Percentiles rank a stretch among this genome's conserved stretches.
These are phyloP conservation scores for Rhyacichthys aspro DNA, from an alignment of 2,797 vertebrate genomes.

Conservation along the genomic window DNA sequence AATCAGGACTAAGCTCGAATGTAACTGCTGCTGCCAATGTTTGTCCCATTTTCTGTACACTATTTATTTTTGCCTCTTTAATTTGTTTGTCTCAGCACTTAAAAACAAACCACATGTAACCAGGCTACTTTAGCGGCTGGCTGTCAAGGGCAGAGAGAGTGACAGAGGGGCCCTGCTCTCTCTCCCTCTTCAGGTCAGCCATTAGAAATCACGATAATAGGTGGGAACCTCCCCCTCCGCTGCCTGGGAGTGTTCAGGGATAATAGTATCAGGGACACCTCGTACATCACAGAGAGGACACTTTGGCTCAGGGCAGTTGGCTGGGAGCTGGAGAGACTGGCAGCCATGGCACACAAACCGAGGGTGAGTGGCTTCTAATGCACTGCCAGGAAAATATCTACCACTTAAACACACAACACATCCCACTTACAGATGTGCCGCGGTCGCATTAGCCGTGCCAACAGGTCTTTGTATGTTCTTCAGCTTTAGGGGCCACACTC, in stretches of 20 bases:
- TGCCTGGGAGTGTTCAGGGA: conserved; percentile 78
- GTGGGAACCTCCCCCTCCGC: conserved; percentile 73
- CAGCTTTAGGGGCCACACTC: not conserved
- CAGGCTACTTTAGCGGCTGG: conserved; percentile 44
- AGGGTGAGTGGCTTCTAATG: conserved; percentile 68
- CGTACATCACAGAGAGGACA: conserved; percentile 73
- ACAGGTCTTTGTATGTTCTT: conserved; percentile 18
- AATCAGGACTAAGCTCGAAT: conserved; percentile 41
- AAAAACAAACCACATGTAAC: conserved; percentile 28
- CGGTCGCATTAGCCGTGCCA: conserved; percentile 15
- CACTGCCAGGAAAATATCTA: conserved; percentile 28
- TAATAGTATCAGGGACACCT: conserved; percentile 78
- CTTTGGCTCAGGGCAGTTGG: conserved; percentile 58
- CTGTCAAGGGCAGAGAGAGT: conserved; percentile 54
- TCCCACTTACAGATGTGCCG: conserved; percentile 23
- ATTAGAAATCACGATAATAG: conserved; percentile 73
- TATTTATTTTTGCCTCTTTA: conserved; percentile 5
- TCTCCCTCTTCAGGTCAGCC: conserved; percentile 60
- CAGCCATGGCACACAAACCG: conserved; percentile 74
- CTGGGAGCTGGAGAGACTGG: conserved; percentile 54
- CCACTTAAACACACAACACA: conserved; percentile 25
- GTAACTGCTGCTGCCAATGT: conserved; percentile 32
- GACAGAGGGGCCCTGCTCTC: conserved; percentile 28
- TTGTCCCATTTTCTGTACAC: not conserved
- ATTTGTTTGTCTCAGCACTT: conserved; percentile 7